These are phyloP conservation scores for Tupiocoris notatus DNA, from an alignment of 2,888 invertebrate genomes.

Conservation along the genomic window DNA sequence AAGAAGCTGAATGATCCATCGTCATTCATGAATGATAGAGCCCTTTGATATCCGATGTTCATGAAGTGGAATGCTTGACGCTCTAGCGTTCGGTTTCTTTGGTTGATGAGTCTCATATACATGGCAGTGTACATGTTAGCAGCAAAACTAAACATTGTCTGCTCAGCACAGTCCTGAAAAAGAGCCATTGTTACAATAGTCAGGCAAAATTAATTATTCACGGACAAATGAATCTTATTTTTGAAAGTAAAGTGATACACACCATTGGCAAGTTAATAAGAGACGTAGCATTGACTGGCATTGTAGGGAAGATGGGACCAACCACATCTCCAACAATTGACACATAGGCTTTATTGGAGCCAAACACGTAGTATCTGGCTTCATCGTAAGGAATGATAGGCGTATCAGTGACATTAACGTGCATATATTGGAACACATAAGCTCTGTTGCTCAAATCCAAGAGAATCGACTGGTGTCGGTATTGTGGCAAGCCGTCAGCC, in stretches of 20 bases:
- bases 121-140: constrained; percentile 87
- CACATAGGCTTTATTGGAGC: constrained; percentile 80
- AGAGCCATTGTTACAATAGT: not conserved
- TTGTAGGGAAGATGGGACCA: constrained; percentile 87
- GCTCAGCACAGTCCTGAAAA: constrained; percentile 78
- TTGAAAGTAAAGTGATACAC: constrained; percentile 47
- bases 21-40: constrained; percentile 83
- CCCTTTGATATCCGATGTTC: constrained; percentile 86
- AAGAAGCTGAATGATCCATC: constrained; percentile 91
- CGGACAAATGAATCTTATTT: not conserved
- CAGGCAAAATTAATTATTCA: not conserved
- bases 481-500: constrained; percentile 88
- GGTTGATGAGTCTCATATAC: constrained; percentile 88
- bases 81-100: constrained; percentile 78
- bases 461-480: constrained; percentile 87
- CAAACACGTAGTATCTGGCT: constrained; percentile 88
- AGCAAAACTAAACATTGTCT: constrained; percentile 95
- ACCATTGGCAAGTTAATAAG: constrained; percentile 77
- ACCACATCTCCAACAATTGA: constrained; percentile 88
- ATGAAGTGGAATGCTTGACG: constrained; percentile 79
- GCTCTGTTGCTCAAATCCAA: constrained; percentile 90
- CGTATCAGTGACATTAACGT: constrained; percentile 91
- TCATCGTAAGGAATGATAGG: constrained; percentile 89
- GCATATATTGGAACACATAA: constrained; percentile 90
- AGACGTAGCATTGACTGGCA: constrained; percentile 86